Conservation (phyloP, 2,888 invertebrate species). For the Melinopterus prodromus region DNA sequence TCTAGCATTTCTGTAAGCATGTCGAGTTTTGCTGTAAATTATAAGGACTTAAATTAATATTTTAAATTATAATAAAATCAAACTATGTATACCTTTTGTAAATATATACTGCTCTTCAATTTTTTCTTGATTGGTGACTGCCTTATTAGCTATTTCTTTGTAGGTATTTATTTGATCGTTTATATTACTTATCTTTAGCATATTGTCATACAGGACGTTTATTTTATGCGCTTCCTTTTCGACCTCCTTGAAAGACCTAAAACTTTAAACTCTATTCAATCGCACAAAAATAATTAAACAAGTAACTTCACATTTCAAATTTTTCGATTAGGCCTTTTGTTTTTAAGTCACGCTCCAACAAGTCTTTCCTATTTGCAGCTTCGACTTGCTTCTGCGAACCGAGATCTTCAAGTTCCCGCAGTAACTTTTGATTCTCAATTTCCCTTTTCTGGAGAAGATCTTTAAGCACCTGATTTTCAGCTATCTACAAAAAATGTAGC, state of each 20-base stretch:
- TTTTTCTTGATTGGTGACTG: conserved; percentile 41
- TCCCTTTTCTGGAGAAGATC: conserved; percentile 44
- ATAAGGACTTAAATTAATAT: not conserved
- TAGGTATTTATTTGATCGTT: conserved; percentile 41
- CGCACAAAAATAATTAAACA: not conserved
- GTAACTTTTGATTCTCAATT: conserved; percentile 46
- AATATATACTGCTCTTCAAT: conserved; percentile 45
- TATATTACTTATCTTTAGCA: conserved; percentile 40
- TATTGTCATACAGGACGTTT: conserved; percentile 39
- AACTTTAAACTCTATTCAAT: not conserved
- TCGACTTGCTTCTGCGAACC: conserved; percentile 48
- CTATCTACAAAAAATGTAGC: conserved; percentile 30
- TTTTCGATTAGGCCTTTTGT: conserved; percentile 42
- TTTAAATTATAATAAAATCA: not conserved
- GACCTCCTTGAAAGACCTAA: conserved; percentile 42
- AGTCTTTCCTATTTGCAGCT: conserved; percentile 44
- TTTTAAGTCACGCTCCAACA: conserved; percentile 43
- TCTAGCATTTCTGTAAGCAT: conserved; percentile 19
- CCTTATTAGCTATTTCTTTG: conserved; percentile 39
- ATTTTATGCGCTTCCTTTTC: conserved; percentile 39
- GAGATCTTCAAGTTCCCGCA: conserved; percentile 46
- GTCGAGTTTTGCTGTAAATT: conserved; percentile 41
- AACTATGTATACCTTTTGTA: conserved; percentile 20
- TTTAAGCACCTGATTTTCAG: conserved; percentile 47
- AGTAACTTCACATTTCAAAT: conserved; percentile 17